These are phyloP conservation scores for Trematocara marginatum DNA, from an alignment of 2,113 vertebrate genomes.

Conservation along the genomic window DNA sequence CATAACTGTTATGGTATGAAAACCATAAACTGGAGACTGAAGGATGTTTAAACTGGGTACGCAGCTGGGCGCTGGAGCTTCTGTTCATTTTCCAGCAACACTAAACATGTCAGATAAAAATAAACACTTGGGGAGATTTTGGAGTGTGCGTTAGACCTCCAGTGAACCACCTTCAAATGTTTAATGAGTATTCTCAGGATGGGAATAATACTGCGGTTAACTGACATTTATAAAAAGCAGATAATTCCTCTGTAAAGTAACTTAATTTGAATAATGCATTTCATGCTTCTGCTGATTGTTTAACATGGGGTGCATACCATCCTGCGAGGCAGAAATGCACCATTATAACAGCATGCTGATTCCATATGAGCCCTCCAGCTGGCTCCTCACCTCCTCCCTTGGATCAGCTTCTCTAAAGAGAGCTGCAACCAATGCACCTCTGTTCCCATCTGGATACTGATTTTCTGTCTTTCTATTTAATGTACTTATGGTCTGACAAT, in stretches of 20 bases:
- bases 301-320: neutral
- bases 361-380: slow-evolving; percentile 65
- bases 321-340: slow-evolving; percentile 53
- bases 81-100: neutral
- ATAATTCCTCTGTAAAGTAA: neutral
- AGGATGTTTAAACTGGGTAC: neutral
- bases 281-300: slow-evolving; percentile 18
- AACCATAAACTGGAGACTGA: neutral
- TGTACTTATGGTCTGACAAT: neutral
- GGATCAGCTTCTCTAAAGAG: neutral
- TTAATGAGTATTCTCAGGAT: neutral
- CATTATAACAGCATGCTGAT: slow-evolving; percentile 55
- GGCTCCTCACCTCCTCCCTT: neutral
- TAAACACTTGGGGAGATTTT: neutral
- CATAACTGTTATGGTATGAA: neutral
- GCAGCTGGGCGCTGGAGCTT: neutral
- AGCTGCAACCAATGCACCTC: neutral
- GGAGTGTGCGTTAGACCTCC: neutral
- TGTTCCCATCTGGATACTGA: neutral
- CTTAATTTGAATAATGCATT: neutral
- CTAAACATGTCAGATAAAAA: neutral
- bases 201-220: neutral
- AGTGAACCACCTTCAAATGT: neutral
- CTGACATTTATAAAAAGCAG: neutral
- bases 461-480: neutral